phyloP scores from a whole-genome alignment of 2,888 invertebrate species.

The Esperia sulphurella region DNA sequence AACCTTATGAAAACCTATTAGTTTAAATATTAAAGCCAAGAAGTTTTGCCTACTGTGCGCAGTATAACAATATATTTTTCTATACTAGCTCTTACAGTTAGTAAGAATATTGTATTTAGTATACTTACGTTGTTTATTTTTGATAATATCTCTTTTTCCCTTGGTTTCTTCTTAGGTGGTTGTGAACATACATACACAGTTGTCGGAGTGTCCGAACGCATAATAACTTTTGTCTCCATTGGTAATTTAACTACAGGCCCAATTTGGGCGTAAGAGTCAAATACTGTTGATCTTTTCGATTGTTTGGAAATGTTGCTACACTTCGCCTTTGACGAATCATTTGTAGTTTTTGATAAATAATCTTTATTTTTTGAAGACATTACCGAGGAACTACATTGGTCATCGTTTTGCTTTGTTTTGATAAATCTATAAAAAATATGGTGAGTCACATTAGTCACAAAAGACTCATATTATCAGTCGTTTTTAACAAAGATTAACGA shows the following conservation, averaged over 20 bases:
- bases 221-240: conserved; percentile 42
- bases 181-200: conserved; percentile 5
- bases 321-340: not conserved
- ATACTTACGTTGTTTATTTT: conserved; percentile 46
- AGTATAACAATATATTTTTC: too few relatives aligned
- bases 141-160: conserved; percentile 24
- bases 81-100: too few relatives aligned
- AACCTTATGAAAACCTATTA: too few relatives aligned
- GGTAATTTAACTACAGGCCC: conserved; percentile 59
- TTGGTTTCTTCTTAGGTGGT: conserved; percentile 19
- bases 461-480: not conserved
- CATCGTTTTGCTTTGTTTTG: conserved; percentile 18
- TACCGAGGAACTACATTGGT: conserved; percentile 3
- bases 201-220: conserved; percentile 35
- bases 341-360: not conserved
- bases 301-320: not conserved
- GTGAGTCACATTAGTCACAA: not conserved
- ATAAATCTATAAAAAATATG: conserved; percentile 19
- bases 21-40: too few relatives aligned
- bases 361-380: not conserved
- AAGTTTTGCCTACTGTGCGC: too few relatives aligned
- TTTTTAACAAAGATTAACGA: not conserved
- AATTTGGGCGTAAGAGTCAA: conserved; percentile 24
- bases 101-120: too few relatives aligned
- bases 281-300: not conserved